Evolutionary conservation across 2,888 invertebrate genomes (phyloP).

Genomic region (Onchidella celtica): DNA sequence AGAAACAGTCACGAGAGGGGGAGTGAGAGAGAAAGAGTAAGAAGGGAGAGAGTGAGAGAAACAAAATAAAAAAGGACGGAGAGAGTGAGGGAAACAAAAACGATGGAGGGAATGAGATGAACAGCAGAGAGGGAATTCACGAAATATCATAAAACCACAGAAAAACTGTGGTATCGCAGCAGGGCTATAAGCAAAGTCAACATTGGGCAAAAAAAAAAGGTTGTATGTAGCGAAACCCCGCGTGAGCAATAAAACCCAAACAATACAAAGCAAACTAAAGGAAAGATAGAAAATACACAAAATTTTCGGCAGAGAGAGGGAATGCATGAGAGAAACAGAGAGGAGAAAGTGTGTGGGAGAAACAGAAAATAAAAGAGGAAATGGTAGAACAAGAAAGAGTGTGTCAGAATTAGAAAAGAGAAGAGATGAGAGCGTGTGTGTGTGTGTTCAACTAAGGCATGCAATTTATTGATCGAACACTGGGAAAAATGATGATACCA

Average conservation of each 20-base stretch:
- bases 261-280: too few species aligned
- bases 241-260: too few species aligned
- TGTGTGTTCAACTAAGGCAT: neutral
- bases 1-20: neutral
- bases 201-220: too few species aligned
- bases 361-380: neutral
- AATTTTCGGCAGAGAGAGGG: neutral
- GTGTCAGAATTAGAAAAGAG: neutral
- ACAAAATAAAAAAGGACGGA: neutral
- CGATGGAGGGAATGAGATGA: neutral
- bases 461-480: neutral
- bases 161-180: too few species aligned
- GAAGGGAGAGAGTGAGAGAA: neutral
- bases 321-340: neutral
- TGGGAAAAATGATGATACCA: neutral
- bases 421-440: neutral
- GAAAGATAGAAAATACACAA: too few species aligned
- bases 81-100: neutral
- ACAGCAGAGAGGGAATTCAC: neutral
- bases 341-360: neutral
- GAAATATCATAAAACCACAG: too few species aligned
- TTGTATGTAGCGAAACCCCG: too few species aligned
- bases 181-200: too few species aligned
- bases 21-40: neutral
- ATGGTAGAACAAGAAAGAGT: neutral